Conservation (phyloP, 2,888 invertebrate genomes). For the Xestia ashworthii region DNA sequence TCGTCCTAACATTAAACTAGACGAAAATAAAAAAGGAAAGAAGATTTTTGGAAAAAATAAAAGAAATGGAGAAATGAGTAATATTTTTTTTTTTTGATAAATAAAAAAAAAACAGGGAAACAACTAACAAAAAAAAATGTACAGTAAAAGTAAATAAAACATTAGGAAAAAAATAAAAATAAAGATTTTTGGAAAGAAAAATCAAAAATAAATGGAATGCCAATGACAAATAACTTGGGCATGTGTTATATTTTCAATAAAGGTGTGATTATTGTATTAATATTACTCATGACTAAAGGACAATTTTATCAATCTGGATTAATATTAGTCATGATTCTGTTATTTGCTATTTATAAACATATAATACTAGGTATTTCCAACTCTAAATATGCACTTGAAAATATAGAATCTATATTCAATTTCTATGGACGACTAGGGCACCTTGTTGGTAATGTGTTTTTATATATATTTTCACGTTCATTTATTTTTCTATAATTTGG, state of each 20-base stretch:
- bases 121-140: background rate
- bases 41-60: background rate
- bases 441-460: slow-evolving; percentile 65
- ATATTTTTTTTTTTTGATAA: background rate
- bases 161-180: background rate
- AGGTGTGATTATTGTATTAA: slow-evolving; percentile 18
- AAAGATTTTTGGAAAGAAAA: background rate
- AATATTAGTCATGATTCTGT: slow-evolving; percentile 21
- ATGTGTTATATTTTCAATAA: slow-evolving; percentile 21
- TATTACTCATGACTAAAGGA: slow-evolving; percentile 17
- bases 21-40: background rate
- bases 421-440: slow-evolving; percentile 74
- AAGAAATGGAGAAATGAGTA: background rate
- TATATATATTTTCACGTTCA: slow-evolving; percentile 74
- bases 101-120: background rate
- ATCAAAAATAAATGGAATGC: background rate
- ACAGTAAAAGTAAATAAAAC: background rate
- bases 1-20: slow-evolving; percentile 59
- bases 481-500: slow-evolving; percentile 68
- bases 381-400: background rate
- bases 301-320: slow-evolving; percentile 43
- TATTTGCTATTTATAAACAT: slow-evolving; percentile 25
- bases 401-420: slow-evolving; percentile 2
- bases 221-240: slow-evolving; percentile 7
- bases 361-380: slow-evolving; percentile 8